Percentiles rank a stretch among this genome's conserved stretches.
Conservation (phyloP, 30 jellyfish, hydroid and myxozoan genomes). For the Rhopilema esculentum region DNA sequence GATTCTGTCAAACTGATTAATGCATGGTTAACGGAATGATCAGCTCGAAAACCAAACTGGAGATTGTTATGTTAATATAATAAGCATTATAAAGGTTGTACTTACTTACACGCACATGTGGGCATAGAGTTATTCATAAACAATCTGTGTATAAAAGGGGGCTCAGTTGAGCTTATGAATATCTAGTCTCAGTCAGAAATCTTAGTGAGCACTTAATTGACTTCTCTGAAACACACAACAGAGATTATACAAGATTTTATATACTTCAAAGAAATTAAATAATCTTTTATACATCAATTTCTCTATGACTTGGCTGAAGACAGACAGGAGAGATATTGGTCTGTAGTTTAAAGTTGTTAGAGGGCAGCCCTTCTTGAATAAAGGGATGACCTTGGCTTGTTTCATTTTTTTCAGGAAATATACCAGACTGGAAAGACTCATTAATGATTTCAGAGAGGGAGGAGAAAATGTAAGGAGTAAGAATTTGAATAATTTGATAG, state of each 20-base stretch:
- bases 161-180: too few species aligned
- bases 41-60: conserved; percentile 48
- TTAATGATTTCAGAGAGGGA: conserved; percentile 43
- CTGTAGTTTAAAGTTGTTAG: conserved; percentile 45
- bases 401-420: conserved; percentile 45
- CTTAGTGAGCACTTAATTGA: too few species aligned
- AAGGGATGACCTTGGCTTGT: conserved; percentile 60
- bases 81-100: too few species aligned
- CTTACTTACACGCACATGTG: too few species aligned
- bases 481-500: conserved; percentile 41
- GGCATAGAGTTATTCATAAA: too few species aligned
- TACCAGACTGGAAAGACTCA: conserved; percentile 50
- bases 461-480: conserved; percentile 44
- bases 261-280: conserved; percentile 17
- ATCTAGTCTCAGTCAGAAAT: too few species aligned
- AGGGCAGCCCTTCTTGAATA: conserved; percentile 51
- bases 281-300: conserved; percentile 42
- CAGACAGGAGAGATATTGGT: conserved; percentile 54
- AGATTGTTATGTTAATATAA: too few species aligned
- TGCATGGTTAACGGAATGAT: conserved; percentile 33
- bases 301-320: conserved; percentile 23
- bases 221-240: too few species aligned
- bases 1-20: conserved; percentile 35
- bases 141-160: too few species aligned
- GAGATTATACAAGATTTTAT: conserved; percentile 1